Evolutionary conservation across 1,140 invertebrate genomes (phyloP), one percentile per base, ranked within the genome.

Genomic region (Orius laevigatus): DNA sequence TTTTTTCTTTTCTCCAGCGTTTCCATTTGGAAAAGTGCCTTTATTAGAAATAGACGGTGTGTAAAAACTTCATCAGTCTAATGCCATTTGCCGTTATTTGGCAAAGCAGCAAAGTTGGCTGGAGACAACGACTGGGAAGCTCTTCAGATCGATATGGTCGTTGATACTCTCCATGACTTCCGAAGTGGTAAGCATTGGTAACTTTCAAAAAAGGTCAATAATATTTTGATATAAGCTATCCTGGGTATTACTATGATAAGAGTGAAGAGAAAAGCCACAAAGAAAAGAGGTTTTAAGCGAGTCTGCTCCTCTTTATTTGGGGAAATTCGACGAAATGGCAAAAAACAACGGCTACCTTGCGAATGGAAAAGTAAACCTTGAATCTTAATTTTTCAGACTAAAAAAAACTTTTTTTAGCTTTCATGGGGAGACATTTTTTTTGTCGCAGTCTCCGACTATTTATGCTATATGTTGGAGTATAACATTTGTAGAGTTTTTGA

Each of bases 81-180:
- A 67, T 19, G 65, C 73, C 11, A 74, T 77, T 47, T 66, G 64
- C 50, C 62, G 68, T 46, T 74, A 70, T 58, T 59, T 74, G 3
- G 72, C 70, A 3, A 68, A 63, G 51, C 61, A 71, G 63, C 65
- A 46, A 63, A 62, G 52, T 53, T 75, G 18, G 63, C 65, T 55
- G 71, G 70, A 11, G 62, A 61, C 38, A 63, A 66, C 42, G 64
- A 66, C 49, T 72, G 75, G 70, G 75, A 81, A 64, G 66, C 70
- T 15, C 66, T 78, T 43, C 51, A 62, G 55, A 64, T 65, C 46
- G 63, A 66, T 55, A 60, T 63, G 31, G 56, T 60, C 38, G 60
- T 63, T 3, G 58, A 58, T 46, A 57, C 62, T 25, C 41, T 62
- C 25, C 54, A 53, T 52, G 61, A 66, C 51, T 62, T 65, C 19